These are phyloP conservation scores for Aporophyla lueneburgensis DNA, from an alignment of 2,888 invertebrate genomes.

Conservation along the genomic window DNA sequence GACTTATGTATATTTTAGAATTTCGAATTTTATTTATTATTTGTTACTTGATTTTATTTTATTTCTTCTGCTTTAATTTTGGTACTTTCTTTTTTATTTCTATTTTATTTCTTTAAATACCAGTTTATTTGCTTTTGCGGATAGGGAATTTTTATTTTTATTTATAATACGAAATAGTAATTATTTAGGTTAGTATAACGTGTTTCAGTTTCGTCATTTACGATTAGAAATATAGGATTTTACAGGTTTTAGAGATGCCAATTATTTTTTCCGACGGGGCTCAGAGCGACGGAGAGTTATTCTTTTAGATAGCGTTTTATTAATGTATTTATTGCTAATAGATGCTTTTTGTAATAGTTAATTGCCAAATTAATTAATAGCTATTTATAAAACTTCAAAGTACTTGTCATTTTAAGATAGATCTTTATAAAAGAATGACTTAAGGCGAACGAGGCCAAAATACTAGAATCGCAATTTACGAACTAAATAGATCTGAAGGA, in stretches of 20 bases:
- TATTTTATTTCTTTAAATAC: not conserved
- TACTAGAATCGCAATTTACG: not conserved
- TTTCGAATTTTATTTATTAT: not conserved
- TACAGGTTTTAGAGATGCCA: not conserved
- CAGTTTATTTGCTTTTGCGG: not conserved
- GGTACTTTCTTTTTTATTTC: not conserved
- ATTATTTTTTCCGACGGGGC: not conserved
- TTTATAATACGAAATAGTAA: no score
- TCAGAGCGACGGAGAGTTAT: not conserved
- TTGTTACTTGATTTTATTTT: not conserved
- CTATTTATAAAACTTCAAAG: not conserved
- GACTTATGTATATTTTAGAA: not conserved
- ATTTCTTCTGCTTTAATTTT: not conserved
- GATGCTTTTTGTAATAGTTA: no score
- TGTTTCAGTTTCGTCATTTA: not conserved
- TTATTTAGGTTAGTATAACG: no score
- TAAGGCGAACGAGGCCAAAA: not conserved
- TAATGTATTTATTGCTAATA: no score
- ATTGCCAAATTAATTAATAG: no score
- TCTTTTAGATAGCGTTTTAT: no score
- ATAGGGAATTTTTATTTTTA: not conserved
- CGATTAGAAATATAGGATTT: not conserved
- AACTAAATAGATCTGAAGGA: not conserved
- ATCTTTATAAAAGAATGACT: not conserved
- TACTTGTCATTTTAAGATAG: not conserved